Conservation (phyloP, 2,113 vertebrate genomes). For the Periophthalmodon schlosseri region DNA sequence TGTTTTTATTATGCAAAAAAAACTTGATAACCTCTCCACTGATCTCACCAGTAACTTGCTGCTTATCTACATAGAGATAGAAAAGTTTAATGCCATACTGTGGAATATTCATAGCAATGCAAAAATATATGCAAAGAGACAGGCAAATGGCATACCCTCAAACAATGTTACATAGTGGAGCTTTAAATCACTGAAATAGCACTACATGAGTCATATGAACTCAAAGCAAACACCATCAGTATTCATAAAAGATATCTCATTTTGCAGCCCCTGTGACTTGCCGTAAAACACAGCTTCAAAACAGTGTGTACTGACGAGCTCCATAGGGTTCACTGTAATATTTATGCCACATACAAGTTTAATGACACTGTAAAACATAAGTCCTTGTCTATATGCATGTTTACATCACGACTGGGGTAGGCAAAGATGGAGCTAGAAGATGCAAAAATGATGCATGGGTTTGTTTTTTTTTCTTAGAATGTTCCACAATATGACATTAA, state of each 20-base stretch:
- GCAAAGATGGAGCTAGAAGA: not conserved
- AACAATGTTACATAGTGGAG: not conserved
- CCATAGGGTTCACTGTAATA: constrained; percentile 27
- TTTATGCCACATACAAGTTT: constrained; percentile 48
- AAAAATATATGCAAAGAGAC: not conserved
- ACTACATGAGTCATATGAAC: constrained; percentile 13
- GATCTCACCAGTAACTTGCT: too few relatives aligned
- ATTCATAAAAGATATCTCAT: constrained; percentile 22
- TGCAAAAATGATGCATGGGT: not conserved
- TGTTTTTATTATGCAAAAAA: not conserved
- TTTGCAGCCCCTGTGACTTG: not conserved
- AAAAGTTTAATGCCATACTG: not conserved
- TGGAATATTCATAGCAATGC: not conserved
- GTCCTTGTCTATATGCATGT: constrained; percentile 24
- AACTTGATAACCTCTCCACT: too few relatives aligned
- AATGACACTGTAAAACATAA: constrained; percentile 36
- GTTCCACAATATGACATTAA: too few relatives aligned
- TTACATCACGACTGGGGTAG: not conserved
- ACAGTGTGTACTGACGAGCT: not conserved
- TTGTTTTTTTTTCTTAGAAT: too few relatives aligned
- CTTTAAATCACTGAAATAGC: constrained; percentile 18
- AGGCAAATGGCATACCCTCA: too few relatives aligned
- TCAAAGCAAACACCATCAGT: constrained; percentile 16
- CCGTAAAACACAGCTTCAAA: constrained; percentile 21
- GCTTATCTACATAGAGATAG: too few relatives aligned